Percentiles rank a stretch among this genome's conserved stretches.
These are phyloP conservation scores for Jacana jacana DNA, from an alignment of 2,113 vertebrate species.

Conservation along the genomic window DNA sequence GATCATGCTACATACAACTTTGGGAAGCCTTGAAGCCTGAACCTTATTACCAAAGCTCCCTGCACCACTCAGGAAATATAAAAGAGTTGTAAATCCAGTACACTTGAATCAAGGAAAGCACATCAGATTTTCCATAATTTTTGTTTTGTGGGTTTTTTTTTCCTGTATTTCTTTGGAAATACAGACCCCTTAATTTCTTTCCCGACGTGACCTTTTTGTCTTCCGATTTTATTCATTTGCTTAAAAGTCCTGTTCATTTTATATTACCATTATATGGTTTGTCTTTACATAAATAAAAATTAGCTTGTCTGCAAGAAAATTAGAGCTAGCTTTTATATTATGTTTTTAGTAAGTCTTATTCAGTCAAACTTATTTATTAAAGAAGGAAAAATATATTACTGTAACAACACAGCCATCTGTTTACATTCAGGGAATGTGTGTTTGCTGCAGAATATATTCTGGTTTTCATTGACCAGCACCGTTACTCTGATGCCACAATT, in stretches of 20 bases:
- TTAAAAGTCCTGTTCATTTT: background rate
- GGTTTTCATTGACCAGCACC: background rate
- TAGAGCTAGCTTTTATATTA: background rate
- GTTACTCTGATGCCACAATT: background rate
- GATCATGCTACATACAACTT: background rate
- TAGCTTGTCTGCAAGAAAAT: background rate
- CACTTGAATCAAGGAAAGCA: background rate
- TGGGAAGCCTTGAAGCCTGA: background rate
- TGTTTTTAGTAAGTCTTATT: background rate
- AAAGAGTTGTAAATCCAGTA: background rate
- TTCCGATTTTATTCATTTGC: background rate
- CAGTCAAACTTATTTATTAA: background rate
- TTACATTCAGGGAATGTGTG: background rate
- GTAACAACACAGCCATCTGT: background rate
- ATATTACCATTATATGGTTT: background rate
- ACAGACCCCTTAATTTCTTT: background rate
- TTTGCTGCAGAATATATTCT: background rate
- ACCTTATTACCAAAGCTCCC: background rate
- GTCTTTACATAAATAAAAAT: background rate
- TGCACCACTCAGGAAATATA: fast-evolving
- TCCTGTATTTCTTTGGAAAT: background rate
- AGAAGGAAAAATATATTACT: background rate
- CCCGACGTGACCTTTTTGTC: background rate
- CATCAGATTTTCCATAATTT: background rate
- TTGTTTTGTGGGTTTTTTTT: background rate